phyloP scores from a whole-genome alignment of 2,797 vertebrate genomes.

The Uromys caudimaculatus region DNA sequence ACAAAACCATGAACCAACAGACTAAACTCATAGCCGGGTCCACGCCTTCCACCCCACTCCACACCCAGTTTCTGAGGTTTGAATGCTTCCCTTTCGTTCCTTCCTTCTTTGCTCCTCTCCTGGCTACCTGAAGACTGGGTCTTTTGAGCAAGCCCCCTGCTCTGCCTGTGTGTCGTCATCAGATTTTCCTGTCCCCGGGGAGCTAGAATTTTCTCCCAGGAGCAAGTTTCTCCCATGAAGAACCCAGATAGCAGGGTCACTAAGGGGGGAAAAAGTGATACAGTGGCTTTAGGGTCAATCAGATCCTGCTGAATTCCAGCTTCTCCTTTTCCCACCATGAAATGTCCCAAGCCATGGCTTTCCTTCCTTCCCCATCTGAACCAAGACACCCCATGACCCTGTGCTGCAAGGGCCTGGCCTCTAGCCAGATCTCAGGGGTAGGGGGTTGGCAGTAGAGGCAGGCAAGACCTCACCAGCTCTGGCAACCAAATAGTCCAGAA shows the following conservation, averaged over 20 bases:
- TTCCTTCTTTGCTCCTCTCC: neutral
- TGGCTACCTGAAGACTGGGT: neutral
- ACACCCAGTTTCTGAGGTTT: neutral
- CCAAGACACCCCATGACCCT: neutral
- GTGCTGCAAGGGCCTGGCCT: neutral
- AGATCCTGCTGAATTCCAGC: neutral
- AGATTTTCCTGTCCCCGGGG: neutral
- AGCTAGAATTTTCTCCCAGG: neutral
- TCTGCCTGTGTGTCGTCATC: neutral
- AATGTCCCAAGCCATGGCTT: neutral
- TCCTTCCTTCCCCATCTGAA: constrained; percentile 8
- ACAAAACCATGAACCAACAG: neutral
- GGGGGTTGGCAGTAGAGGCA: neutral
- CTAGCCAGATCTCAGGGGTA: neutral
- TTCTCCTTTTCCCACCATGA: neutral
- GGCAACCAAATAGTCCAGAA: neutral
- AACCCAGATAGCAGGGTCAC: neutral
- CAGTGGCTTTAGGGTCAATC: neutral
- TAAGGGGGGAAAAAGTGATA: rapidly evolving
- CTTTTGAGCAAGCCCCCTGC: neutral
- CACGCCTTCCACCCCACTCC: neutral
- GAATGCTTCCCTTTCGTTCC: neutral
- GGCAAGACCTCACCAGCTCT: neutral
- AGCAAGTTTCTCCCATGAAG: neutral
- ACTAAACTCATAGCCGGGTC: neutral